Base-by-base conservation (phyloP, 2,797 vertebrate species). In the Cephalopachus bancanus region DNA sequence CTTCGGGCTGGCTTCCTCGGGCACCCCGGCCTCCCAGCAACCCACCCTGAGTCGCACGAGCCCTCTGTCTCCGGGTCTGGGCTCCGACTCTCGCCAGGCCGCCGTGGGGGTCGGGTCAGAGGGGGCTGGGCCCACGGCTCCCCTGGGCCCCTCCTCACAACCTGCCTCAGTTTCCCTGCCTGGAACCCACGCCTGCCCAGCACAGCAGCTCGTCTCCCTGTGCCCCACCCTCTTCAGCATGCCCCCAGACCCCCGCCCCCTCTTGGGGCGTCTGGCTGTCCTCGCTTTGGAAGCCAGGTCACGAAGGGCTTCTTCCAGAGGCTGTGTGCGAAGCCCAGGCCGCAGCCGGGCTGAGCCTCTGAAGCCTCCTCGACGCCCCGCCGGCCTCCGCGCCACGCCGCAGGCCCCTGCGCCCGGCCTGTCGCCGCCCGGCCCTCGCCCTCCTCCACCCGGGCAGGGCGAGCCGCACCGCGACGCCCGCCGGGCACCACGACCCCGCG, bases 331-430 rank as follows among this genome's bases (percentile, higher is more conserved):
- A 67, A 75, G 53, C 7, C 16, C 20, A 44, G n/a, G 51, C 33
- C 3, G 33, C 80, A 76, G 44, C 44, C 57, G 57, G 57, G 51
- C 0, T 8, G 74, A 80, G 49, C 28, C 90, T 85, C 97, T 37
- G 51, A 76, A 59, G 57, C 71, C 74, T 53, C 37, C 51, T 6
- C 14, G 59, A 37, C 24, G 4, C n/a, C 17, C 67, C 57, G 33
- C 6, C 24, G 5, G 57, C 55, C 30, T 81, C 53, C 53, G 24
- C 51, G 60, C 30, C 7, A 55, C 28, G n/a, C 49, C 65, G 33
- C 3, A 1, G 51, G 37, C n/a, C 30, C 59, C 24, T 22, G 1
- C 0, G 83, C 15, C 19, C 0, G 2, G 72, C 15, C 12, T 49
- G 10, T 16, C 22, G 33, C 60, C 55, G 16, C 10, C 33, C 22